Evolutionary conservation across 2,888 invertebrate species (phyloP).

Genomic region (Tipula vernalis): DNA sequence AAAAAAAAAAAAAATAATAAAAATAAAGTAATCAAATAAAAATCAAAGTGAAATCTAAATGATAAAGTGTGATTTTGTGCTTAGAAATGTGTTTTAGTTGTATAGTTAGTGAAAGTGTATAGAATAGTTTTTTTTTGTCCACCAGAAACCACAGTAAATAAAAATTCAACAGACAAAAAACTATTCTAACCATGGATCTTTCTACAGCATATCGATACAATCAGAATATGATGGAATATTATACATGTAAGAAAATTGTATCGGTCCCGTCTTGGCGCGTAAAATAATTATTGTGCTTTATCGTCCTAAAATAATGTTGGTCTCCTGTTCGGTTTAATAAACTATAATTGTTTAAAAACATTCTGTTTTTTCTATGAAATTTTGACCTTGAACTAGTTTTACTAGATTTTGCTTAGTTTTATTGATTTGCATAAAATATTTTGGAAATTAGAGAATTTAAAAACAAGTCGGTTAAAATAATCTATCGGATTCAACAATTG

Average conservation of each 20-base stretch:
- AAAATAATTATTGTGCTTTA: constrained; percentile 11
- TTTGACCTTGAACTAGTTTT: too few relatives aligned
- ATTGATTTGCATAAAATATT: too few relatives aligned
- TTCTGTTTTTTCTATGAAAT: too few relatives aligned
- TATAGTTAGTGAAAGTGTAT: background rate
- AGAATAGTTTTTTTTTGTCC: background rate
- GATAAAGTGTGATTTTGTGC: background rate
- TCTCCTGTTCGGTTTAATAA: too few relatives aligned
- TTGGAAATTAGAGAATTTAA: too few relatives aligned
- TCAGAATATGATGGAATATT: constrained; percentile 98
- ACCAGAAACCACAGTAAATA: background rate
- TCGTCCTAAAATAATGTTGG: too few relatives aligned
- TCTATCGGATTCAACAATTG: too few relatives aligned
- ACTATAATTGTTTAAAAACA: too few relatives aligned
- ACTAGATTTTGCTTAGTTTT: too few relatives aligned
- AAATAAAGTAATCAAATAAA: background rate
- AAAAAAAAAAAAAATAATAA: background rate
- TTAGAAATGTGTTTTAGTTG: background rate
- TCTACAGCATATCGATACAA: constrained; percentile 92
- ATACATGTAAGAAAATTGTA: constrained; percentile 68
- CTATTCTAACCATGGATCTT: constrained; percentile 50
- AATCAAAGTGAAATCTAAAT: background rate
- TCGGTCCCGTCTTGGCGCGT: background rate
- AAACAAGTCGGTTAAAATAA: too few relatives aligned
- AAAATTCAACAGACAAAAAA: background rate